These are phyloP conservation scores for Anabas testudineus DNA, from an alignment of 2,797 vertebrate genomes.

Conservation along the genomic window DNA sequence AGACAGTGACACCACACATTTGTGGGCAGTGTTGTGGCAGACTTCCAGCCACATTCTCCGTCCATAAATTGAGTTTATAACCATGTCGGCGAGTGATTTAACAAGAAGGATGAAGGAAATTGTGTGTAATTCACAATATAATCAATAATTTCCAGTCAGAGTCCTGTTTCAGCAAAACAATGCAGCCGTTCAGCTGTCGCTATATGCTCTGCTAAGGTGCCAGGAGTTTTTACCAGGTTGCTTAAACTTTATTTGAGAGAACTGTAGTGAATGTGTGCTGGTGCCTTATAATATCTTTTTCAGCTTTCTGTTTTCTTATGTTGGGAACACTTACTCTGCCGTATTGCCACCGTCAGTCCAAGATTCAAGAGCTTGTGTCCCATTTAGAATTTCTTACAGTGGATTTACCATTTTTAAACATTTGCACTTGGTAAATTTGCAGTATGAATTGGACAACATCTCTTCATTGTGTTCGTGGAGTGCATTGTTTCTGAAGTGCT, in stretches of 20 bases:
- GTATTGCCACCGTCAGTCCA: not conserved
- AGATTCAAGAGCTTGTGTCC: no score
- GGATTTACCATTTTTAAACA: not conserved
- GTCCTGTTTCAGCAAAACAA: constrained; percentile 26
- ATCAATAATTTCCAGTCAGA: constrained; percentile 42
- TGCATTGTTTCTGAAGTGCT: not conserved
- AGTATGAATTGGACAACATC: constrained; percentile 1
- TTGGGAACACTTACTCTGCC: no score
- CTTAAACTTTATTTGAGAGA: no score
- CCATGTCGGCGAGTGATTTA: constrained; percentile 42
- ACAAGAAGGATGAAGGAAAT: constrained; percentile 22
- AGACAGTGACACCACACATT: constrained; percentile 52
- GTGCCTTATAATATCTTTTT: no score
- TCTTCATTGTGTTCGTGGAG: not conserved
- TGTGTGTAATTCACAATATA: constrained; percentile 25
- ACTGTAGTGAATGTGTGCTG: no score
- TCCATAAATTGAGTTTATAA: constrained; percentile 63
- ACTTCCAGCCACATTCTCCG: constrained; percentile 48
- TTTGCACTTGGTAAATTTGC: not conserved
- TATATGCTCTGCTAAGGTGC: no score
- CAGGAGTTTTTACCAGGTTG: no score
- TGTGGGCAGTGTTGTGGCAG: constrained; percentile 31
- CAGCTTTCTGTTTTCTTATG: no score
- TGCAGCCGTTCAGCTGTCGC: not conserved
- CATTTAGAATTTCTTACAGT: no score